phyloP scores from a whole-genome alignment of 2,888 invertebrate genomes.

The Drosophila aldrichi region DNA sequence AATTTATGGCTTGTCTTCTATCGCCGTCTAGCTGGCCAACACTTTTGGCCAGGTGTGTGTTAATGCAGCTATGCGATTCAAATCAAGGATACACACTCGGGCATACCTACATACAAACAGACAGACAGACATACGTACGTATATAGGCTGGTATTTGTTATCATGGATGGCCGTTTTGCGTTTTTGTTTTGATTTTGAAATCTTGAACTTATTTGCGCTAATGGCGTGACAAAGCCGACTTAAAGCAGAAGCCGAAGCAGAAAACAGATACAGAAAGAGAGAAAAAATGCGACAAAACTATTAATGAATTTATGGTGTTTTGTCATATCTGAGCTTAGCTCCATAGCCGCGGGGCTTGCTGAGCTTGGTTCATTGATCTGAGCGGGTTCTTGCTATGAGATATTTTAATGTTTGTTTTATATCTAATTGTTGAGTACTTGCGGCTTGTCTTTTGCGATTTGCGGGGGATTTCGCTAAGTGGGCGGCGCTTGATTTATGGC shows the following conservation, averaged over 20 bases:
- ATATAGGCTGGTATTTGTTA: slow-evolving; percentile 25
- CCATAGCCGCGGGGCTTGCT: slow-evolving; percentile 50
- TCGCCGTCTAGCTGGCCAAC: slow-evolving; percentile 24
- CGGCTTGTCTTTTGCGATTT: slow-evolving; percentile 6
- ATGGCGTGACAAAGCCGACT: slow-evolving; percentile 62
- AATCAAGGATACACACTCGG: slow-evolving; percentile 63
- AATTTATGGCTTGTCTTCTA: slow-evolving; percentile 53
- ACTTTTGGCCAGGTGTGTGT: slow-evolving; percentile 26
- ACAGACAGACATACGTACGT: neutral
- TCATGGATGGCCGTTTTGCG: slow-evolving; percentile 36
- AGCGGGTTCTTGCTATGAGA: slow-evolving; percentile 42
- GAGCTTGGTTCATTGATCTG: slow-evolving; percentile 67
- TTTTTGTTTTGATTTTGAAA: slow-evolving; percentile 62
- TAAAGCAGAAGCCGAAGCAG: slow-evolving; percentile 18
- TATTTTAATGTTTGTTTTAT: slow-evolving; percentile 35
- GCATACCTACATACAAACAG: slow-evolving; percentile 9
- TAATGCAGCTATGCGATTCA: slow-evolving; percentile 44
- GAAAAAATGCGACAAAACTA: slow-evolving; percentile 20
- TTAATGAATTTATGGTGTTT: slow-evolving; percentile 72
- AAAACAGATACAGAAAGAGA: slow-evolving; percentile 7
- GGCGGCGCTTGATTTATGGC: slow-evolving; percentile 47
- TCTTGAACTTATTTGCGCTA: slow-evolving; percentile 60
- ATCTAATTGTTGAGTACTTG: slow-evolving; percentile 39
- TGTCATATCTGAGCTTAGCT: slow-evolving; percentile 18
- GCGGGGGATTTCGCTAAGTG: slow-evolving; percentile 34